Percentiles rank a stretch among this genome's conserved stretches.
phyloP scores from a whole-genome alignment of 2,113 vertebrate species.

The Bagarius yarrelli region DNA sequence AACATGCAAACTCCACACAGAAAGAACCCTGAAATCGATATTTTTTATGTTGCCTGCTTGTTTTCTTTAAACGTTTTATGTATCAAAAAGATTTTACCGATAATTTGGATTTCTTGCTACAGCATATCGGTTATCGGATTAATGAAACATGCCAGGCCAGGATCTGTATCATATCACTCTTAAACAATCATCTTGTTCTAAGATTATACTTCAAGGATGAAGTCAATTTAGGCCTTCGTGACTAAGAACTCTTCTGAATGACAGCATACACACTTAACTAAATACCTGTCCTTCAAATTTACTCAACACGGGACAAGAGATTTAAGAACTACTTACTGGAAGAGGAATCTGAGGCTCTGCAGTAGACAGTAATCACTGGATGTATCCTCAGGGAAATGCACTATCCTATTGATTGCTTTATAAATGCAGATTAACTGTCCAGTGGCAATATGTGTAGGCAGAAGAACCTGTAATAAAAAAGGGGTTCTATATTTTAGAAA shows the following conservation, averaged over 20 bases:
- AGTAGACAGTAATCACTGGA: conserved; percentile 6
- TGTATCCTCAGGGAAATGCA: conserved; percentile 11
- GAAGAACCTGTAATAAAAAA: too few species aligned
- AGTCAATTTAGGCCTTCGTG: not conserved
- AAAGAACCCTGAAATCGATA: too few species aligned
- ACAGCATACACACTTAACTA: not conserved
- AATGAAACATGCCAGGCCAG: too few species aligned
- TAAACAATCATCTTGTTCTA: not conserved
- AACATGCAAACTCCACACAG: too few species aligned
- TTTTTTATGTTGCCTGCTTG: too few species aligned
- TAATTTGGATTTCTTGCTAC: too few species aligned
- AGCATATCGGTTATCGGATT: too few species aligned
- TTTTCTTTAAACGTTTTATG: too few species aligned
- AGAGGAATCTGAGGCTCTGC: conserved; percentile 1
- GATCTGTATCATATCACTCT: not conserved
- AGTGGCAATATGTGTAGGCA: not conserved
- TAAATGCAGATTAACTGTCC: not conserved
- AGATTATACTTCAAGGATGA: not conserved
- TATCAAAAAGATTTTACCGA: too few species aligned
- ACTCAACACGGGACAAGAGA: not conserved
- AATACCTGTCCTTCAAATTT: not conserved
- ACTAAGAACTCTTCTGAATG: not conserved
- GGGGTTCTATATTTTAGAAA: too few species aligned
- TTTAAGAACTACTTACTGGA: not conserved
- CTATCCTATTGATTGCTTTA: conserved; percentile 1